These are phyloP conservation scores for Mechanitis messenoides DNA, from an alignment of 2,888 invertebrate genomes.

Conservation along the genomic window DNA sequence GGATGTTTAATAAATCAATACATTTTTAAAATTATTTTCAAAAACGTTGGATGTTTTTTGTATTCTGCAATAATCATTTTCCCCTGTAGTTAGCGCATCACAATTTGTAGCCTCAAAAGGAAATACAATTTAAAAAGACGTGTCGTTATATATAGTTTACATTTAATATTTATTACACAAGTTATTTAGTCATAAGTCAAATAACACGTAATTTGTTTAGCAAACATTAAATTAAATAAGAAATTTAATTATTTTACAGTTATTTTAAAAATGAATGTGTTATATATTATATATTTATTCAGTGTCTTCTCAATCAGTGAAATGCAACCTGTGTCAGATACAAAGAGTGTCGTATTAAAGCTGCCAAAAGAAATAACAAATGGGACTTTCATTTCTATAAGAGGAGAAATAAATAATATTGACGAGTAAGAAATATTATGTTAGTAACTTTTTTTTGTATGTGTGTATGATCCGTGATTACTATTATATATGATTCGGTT, in stretches of 20 bases:
- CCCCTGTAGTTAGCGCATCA: background rate
- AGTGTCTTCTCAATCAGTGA: conserved; percentile 5
- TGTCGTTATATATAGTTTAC: conserved; percentile 5
- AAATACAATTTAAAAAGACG: conserved; percentile 1
- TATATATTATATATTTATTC: conserved; percentile 1
- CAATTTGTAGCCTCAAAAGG: background rate
- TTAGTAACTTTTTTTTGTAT: background rate
- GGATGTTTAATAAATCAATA: too few species aligned
- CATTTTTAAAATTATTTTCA: too few species aligned
- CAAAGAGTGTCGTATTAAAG: conserved; percentile 4
- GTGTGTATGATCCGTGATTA: too few species aligned
- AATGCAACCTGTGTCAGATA: conserved; percentile 7
- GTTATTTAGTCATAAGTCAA: conserved; percentile 14
- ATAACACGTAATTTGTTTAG: conserved; percentile 11
- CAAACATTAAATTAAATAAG: background rate
- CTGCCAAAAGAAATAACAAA: conserved; percentile 8
- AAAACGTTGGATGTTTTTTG: too few species aligned
- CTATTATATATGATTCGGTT: too few species aligned
- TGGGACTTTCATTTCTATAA: conserved; percentile 14
- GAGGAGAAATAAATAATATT: conserved; percentile 4
- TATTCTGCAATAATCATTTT: too few species aligned
- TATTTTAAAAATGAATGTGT: background rate
- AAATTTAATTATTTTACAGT: background rate
- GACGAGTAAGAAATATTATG: conserved; percentile 8
- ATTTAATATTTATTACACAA: conserved; percentile 13